Conservation (phyloP, 2,797 vertebrate species). For the Salmo trutta region DNA sequence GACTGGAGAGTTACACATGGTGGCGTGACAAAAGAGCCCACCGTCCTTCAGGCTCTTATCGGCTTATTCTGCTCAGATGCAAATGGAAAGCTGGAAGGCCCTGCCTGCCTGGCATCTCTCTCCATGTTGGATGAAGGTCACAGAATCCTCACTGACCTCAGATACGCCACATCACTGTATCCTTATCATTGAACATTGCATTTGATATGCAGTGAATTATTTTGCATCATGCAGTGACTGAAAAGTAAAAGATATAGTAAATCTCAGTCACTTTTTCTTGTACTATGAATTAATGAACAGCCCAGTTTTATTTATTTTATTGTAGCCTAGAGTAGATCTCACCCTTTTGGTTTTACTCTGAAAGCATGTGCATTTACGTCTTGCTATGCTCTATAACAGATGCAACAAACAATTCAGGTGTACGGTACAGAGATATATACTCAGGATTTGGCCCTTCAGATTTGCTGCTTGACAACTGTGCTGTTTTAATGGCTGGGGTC, state of each 20-base stretch:
- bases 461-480: slow-evolving; percentile 1
- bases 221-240: background rate
- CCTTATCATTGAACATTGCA: background rate
- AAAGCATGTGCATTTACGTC: background rate
- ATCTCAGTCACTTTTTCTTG: background rate
- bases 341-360: background rate
- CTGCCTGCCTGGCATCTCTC: background rate
- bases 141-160: background rate
- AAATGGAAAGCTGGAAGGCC: background rate
- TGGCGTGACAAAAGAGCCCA: background rate
- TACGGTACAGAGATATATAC: too few species aligned
- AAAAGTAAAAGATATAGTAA: background rate
- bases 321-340: background rate
- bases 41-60: background rate
- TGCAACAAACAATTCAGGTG: background rate
- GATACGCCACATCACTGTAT: background rate
- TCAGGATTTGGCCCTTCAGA: too few species aligned
- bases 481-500: background rate
- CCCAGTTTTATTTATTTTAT: background rate
- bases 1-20: background rate
- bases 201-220: background rate
- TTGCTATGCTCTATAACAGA: background rate
- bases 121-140: background rate
- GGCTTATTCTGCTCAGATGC: slow-evolving; percentile 8
- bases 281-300: background rate